Evolutionary conservation across 2,113 vertebrate species (phyloP).

Genomic region (Ptyas mucosa): DNA sequence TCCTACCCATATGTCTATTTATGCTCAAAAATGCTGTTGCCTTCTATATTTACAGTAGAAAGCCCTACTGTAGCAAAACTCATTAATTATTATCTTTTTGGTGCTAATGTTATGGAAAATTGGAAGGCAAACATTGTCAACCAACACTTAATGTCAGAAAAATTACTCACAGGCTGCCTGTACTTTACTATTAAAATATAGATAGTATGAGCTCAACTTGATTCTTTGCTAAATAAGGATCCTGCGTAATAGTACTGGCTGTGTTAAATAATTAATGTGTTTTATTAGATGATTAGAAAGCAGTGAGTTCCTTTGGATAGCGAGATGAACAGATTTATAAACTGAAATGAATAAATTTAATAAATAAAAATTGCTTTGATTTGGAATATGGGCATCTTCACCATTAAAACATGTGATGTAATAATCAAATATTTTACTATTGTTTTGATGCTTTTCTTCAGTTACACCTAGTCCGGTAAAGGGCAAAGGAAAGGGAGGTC

Average conservation of each 20-base stretch:
- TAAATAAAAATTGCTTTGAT: background rate
- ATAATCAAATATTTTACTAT: background rate
- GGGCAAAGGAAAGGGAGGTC: slow-evolving; percentile 95
- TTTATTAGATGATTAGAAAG: background rate
- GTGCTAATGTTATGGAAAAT: background rate
- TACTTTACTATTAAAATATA: background rate
- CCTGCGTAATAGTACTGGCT: background rate
- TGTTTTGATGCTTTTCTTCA: slow-evolving; percentile 53
- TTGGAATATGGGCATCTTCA: background rate
- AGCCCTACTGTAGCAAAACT: background rate
- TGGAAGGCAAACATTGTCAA: background rate
- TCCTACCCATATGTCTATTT: background rate
- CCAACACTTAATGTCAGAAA: background rate
- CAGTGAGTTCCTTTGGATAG: background rate
- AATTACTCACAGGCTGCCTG: background rate
- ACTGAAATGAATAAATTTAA: background rate
- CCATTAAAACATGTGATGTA: background rate
- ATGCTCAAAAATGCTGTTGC: background rate
- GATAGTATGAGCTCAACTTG: background rate
- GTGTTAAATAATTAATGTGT: background rate
- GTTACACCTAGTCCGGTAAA: slow-evolving; percentile 97
- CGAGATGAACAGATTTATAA: background rate
- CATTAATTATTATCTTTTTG: background rate
- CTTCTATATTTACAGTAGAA: background rate
- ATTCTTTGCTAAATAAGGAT: background rate